A percentile compares a stretch with the other conserved stretches of the same genome.
Conservation (phyloP, 92 coral and sea anemone genomes). For the Bergia puertoricense region DNA sequence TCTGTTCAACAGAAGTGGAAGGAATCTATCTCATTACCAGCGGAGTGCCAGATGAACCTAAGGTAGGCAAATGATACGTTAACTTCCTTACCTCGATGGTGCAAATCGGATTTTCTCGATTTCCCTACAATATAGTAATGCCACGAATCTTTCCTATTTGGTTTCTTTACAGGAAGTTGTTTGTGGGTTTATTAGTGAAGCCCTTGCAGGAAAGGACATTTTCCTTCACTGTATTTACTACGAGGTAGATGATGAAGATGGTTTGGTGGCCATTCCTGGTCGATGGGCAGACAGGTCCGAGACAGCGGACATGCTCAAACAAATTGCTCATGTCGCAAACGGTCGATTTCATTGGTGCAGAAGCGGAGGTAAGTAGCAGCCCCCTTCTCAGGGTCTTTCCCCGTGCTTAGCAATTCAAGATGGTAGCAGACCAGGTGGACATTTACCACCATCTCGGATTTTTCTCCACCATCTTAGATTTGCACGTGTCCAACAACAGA, state of each 20-base stretch:
- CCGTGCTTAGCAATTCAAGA: background rate
- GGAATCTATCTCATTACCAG: constrained; percentile 92
- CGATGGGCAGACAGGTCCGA: constrained; percentile 81
- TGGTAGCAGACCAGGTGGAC: background rate
- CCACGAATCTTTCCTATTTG: background rate
- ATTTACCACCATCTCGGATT: background rate
- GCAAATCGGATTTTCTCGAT: background rate
- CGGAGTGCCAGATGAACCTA: constrained; percentile 94
- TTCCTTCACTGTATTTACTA: constrained; percentile 88
- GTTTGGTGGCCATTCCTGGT: constrained; percentile 91
- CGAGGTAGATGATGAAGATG: constrained; percentile 94
- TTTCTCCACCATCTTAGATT: background rate
- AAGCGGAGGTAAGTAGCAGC: constrained; percentile 70
- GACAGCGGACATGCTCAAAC: constrained; percentile 76
- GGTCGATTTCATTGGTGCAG: constrained; percentile 99
- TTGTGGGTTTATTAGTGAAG: constrained; percentile 93
- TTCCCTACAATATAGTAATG: background rate
- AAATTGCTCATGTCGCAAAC: constrained; percentile 86
- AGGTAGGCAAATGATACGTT: constrained; percentile 51
- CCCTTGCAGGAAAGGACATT: constrained; percentile 85
- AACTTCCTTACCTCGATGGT: too few species aligned
- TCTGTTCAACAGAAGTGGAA: constrained; percentile 75
- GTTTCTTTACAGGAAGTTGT: constrained; percentile 75
- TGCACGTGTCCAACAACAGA: background rate
- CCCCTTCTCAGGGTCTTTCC: background rate